Evolutionary conservation across 2,113 vertebrate species (phyloP).

Genomic region (Syrrhaptes paradoxus): DNA sequence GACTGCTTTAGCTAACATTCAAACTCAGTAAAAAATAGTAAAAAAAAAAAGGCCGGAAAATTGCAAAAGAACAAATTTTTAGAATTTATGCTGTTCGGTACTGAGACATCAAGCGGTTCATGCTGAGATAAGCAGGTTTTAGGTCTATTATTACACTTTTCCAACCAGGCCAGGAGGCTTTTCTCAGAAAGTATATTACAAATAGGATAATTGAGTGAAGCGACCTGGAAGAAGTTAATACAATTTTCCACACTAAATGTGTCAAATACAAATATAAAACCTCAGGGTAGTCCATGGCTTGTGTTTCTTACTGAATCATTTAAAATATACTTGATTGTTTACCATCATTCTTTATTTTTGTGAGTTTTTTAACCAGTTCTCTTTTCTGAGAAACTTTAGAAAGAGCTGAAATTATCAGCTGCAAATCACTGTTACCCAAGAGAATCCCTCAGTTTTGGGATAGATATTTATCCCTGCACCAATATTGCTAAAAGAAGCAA

Average conservation of each 20-base stretch:
- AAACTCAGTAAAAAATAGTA: background rate
- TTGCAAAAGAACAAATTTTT: background rate
- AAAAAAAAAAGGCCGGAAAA: background rate
- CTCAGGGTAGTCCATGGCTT: fast-evolving
- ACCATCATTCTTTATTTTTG: background rate
- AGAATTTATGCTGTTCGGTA: background rate
- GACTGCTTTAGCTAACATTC: background rate
- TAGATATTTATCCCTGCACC: background rate
- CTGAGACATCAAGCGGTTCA: background rate
- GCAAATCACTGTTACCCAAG: background rate
- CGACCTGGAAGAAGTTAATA: background rate
- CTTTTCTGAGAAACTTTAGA: background rate
- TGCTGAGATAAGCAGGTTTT: background rate
- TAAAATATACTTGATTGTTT: background rate
- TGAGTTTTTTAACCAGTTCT: background rate
- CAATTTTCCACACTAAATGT: background rate
- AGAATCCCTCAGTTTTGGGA: background rate
- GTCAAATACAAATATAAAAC: background rate
- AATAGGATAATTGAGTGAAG: background rate
- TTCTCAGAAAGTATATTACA: background rate
- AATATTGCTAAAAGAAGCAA: background rate
- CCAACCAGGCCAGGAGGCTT: background rate
- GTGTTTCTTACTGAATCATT: background rate
- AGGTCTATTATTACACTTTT: background rate
- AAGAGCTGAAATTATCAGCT: background rate